Evolutionary conservation across 2,797 vertebrate genomes (phyloP).

Genomic region (Pangasius macronema): DNA sequence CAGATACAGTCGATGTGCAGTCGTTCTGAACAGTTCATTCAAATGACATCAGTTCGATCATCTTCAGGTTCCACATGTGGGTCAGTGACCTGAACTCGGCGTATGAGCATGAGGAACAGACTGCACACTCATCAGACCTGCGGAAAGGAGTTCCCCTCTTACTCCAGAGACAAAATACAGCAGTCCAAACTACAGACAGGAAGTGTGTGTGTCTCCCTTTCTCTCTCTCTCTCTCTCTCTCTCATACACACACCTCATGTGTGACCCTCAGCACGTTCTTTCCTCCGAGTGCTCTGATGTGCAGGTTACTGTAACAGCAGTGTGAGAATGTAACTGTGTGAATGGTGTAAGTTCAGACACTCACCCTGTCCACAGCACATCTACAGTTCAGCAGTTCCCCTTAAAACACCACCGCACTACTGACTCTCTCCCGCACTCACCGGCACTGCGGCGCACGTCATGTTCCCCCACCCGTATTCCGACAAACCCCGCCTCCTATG

Average conservation of each 20-base stretch:
- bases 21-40: no score
- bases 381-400: background rate
- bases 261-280: slow-evolving; percentile 6
- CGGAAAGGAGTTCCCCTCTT: no score
- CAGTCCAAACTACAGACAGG: background rate
- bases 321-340: background rate
- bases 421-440: background rate
- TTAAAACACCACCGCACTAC: background rate
- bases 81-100: no score
- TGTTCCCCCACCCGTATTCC: background rate
- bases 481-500: background rate
- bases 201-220: background rate
- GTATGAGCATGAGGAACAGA: no score
- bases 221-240: no score
- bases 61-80: no score
- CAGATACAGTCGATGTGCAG: no score
- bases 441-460: background rate
- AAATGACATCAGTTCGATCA: no score
- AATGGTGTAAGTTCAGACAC: background rate
- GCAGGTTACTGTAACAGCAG: background rate
- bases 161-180: background rate
- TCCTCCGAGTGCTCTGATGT: background rate
- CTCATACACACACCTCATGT: background rate
- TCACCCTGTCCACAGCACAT: background rate
- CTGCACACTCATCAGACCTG: no score